Percentiles rank a stretch among this genome's conserved stretches.
Evolutionary conservation across 2,113 vertebrate species (phyloP).

Genomic region (Cyprinodon variegatus): DNA sequence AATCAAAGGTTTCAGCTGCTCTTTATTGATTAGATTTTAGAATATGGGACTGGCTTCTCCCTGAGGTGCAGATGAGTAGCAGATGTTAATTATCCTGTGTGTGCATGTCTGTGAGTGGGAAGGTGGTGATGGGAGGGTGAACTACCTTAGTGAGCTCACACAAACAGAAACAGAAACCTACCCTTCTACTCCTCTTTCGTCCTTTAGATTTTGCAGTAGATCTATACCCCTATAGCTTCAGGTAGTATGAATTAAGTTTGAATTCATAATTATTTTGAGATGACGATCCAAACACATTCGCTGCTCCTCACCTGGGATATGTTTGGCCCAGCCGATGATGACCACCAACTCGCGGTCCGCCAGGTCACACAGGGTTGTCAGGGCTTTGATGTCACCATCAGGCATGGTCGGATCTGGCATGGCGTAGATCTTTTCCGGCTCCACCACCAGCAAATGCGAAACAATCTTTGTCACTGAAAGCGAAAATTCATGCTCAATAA

Average conservation of each 20-base stretch:
- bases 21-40: constrained; percentile 80
- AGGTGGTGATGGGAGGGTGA: constrained; percentile 20
- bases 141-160: constrained; percentile 47
- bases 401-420: constrained; percentile 96
- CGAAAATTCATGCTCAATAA: neutral
- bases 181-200: neutral
- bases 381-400: constrained; percentile 94
- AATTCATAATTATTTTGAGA: neutral
- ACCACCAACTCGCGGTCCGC: constrained; percentile 96
- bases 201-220: neutral
- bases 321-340: constrained; percentile 99
- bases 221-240: neutral
- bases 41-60: constrained; percentile 75
- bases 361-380: constrained; percentile 96
- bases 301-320: constrained; percentile 90
- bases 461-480: constrained; percentile 92
- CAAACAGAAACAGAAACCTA: constrained; percentile 26
- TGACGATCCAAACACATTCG: neutral
- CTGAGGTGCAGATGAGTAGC: constrained; percentile 75
- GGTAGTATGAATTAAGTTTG: neutral
- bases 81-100: constrained; percentile 77
- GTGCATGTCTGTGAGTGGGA: constrained; percentile 32
- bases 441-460: constrained; percentile 96
- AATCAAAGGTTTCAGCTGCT: constrained; percentile 79
- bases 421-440: constrained; percentile 97